Evolutionary conservation across 2,113 vertebrate species (phyloP).

Genomic region (Bujurquina vittata): DNA sequence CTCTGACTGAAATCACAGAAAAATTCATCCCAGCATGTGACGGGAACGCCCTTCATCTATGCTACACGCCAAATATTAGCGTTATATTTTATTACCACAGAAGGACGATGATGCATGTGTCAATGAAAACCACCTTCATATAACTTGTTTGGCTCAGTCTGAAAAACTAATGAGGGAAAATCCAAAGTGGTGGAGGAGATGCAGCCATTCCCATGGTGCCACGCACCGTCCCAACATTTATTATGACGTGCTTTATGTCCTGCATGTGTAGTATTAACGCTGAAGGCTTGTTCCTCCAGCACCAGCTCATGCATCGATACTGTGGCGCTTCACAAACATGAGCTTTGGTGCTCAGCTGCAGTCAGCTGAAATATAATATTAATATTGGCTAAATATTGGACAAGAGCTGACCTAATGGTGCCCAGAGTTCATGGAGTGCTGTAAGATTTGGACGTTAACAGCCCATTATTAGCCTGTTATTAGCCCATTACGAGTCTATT

Average conservation of each 20-base stretch:
- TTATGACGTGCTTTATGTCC: neutral
- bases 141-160: neutral
- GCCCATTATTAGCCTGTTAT: too few species aligned
- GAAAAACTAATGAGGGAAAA: neutral
- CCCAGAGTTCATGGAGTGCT: rapidly evolving
- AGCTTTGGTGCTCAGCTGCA: neutral
- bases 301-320: neutral
- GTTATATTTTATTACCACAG: neutral
- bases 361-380: neutral
- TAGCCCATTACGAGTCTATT: too few species aligned
- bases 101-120: neutral
- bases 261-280: neutral
- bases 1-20: neutral
- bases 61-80: neutral
- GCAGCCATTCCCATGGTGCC: neutral
- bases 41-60: neutral
- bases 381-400: neutral
- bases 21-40: neutral
- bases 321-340: neutral
- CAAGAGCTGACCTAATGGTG: too few species aligned
- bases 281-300: neutral
- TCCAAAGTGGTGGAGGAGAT: neutral
- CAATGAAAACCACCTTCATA: neutral
- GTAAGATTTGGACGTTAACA: rapidly evolving
- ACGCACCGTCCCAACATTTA: neutral